Percentiles rank a stretch among this genome's conserved stretches.
phyloP scores from a whole-genome alignment of 2,888 invertebrate species.

The Agrilus cyanescens region DNA sequence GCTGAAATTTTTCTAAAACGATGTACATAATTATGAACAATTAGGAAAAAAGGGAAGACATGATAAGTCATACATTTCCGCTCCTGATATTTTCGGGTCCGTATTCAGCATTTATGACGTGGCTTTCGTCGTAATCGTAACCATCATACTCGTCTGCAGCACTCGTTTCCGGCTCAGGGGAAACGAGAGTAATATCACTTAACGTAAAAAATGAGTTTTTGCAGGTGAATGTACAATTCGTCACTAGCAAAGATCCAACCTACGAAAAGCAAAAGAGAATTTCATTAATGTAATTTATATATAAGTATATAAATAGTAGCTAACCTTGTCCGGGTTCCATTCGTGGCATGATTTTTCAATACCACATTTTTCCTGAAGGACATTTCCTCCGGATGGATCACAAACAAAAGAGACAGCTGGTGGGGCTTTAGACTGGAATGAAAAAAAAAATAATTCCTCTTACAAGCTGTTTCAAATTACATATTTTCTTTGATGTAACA shows the following conservation, averaged over 20 bases:
- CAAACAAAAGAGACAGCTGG: constrained; percentile 54
- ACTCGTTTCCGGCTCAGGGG: constrained; percentile 19
- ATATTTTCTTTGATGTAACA: no score
- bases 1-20: not conserved
- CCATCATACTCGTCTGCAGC: constrained; percentile 18
- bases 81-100: constrained; percentile 24
- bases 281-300: not conserved
- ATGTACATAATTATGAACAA: no score
- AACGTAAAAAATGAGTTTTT: constrained; percentile 26
- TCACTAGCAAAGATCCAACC: constrained; percentile 52
- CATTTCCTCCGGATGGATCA: constrained; percentile 53
- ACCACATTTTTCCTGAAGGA: constrained; percentile 62
- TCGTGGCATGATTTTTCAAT: constrained; percentile 54
- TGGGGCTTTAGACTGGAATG: not conserved
- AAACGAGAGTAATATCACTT: constrained; percentile 14
- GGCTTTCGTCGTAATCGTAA: constrained; percentile 28
- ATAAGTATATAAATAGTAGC: constrained; percentile 11
- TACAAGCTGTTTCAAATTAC: constrained; percentile 11
- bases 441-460: not conserved
- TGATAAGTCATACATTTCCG: constrained; percentile 22
- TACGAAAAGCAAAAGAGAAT: constrained; percentile 26
- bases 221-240: constrained; percentile 61
- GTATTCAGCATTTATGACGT: no score
- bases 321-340: constrained; percentile 48
- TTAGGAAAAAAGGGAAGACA: not conserved